Percentiles rank a stretch among this genome's conserved stretches.
Conservation (phyloP, 2,888 invertebrate species). For the Diachrysia chrysitis region DNA sequence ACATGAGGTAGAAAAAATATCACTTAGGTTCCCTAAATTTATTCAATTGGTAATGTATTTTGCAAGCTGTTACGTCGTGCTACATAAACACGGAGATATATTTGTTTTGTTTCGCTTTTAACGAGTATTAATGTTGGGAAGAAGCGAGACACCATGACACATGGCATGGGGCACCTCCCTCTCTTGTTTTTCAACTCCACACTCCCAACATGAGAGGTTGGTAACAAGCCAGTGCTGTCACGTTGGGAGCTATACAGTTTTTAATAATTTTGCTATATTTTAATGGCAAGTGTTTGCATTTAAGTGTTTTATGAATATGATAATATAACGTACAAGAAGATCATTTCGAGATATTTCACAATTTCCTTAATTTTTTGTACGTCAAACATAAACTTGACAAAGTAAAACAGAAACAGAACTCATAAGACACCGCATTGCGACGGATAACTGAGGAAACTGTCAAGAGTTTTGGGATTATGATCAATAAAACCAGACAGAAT, state of each 20-base stretch:
- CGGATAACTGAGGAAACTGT: slow-evolving; percentile 13
- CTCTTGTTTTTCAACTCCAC: slow-evolving; percentile 2
- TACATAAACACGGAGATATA: background rate
- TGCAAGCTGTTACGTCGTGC: background rate
- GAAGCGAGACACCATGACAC: slow-evolving; percentile 16
- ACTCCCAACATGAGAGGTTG: slow-evolving; percentile 25
- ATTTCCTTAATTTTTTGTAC: slow-evolving; percentile 14
- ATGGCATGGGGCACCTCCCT: slow-evolving; percentile 14
- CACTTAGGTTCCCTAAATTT: background rate
- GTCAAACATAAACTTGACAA: background rate
- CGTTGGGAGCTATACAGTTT: background rate
- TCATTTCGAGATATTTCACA: too few species aligned
- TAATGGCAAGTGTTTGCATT: too few species aligned
- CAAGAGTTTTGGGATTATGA: slow-evolving; percentile 21
- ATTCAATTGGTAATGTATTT: background rate
- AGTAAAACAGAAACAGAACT: background rate
- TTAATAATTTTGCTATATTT: background rate
- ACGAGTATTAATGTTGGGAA: slow-evolving; percentile 1
- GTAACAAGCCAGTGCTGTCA: slow-evolving; percentile 30
- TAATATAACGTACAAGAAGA: too few species aligned
- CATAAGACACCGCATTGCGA: slow-evolving; percentile 28
- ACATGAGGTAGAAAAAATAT: too few species aligned
- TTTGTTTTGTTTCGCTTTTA: background rate
- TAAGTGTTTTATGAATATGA: too few species aligned
- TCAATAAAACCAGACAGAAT: slow-evolving; percentile 21